Base-by-base conservation (phyloP, 64 coral and sea anemone genomes). In the Pocillopora verrucosa region DNA sequence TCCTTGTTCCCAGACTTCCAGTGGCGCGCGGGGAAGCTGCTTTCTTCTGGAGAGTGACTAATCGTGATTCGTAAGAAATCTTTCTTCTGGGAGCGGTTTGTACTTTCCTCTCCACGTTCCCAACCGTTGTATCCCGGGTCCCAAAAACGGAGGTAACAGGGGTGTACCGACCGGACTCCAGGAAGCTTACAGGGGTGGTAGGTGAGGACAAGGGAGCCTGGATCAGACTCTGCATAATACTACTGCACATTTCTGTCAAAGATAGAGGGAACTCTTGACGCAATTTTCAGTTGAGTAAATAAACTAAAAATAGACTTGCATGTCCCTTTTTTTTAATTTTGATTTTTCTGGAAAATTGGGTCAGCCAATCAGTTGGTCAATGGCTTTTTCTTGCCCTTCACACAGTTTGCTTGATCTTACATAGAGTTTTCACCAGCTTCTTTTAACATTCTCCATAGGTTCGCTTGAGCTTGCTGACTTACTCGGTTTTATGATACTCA, bases 51-150 rank as follows among this genome's bases (percentile, higher is more conserved):
- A 78, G 61, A 56, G 80, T 90, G 35, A 68, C 20, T 19, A 56
- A 61, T 58, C 86, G 78, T 60, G 86, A 84, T 30, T 95, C 85
- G 13, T 57, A 74, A 30, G 89, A 81, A 36, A 76, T 91, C 35
- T 88, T 91, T 85, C 45, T 73, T 22, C 84, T 72, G 60, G 86
- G 64, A n/a, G 70, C 4, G 41, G 64, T 85, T 72, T 85, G 82
- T 0, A 30, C 72, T 93, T 83, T 84, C 70, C 80, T 82, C 6
- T 93, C 92, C 16, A 82, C 75, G 56, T 89, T 94, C 69, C 83
- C 88, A 38, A 20, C 51, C 9, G 36, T 9, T 10, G 78, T 77
- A 3, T 75, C 67, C 79, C 88, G 92, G 22, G 80, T 80, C 70
- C 73, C 76, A 58, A 72, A 73, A 58, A 80, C 69, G 0, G 75